phyloP scores from a whole-genome alignment of 92 coral and sea anemone species.

The Isaurus tuberculatus region DNA sequence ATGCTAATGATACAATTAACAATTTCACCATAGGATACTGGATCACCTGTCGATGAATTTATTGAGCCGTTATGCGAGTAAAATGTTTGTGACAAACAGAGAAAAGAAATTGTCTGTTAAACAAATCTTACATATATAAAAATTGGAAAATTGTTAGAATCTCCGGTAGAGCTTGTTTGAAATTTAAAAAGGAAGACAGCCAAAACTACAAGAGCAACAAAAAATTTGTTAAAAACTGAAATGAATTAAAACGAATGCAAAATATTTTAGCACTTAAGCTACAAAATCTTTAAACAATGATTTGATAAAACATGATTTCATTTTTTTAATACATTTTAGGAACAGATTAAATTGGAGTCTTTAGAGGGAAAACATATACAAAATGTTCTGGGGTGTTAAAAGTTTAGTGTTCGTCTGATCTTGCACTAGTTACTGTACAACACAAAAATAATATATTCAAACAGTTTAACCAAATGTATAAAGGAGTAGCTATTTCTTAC shows the following conservation, averaged over 20 bases:
- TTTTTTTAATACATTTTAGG: no score
- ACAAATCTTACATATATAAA: neutral
- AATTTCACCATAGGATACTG: neutral
- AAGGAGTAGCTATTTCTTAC: no score
- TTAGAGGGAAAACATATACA: neutral
- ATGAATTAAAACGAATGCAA: neutral
- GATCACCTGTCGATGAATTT: slow-evolving; percentile 34
- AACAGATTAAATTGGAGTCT: no score
- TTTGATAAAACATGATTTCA: no score
- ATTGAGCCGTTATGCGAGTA: neutral
- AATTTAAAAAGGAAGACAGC: no score
- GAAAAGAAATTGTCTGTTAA: neutral
- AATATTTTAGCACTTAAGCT: neutral
- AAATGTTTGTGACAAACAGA: neutral
- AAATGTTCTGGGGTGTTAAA: neutral
- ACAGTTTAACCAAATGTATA: no score
- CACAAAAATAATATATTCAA: neutral
- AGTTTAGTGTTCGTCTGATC: neutral
- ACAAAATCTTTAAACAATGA: no score
- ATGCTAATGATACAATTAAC: slow-evolving; percentile 13
- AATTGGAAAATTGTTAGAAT: neutral
- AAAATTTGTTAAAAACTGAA: neutral
- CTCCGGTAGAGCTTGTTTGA: neutral
- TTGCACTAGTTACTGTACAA: neutral
- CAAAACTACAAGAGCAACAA: neutral